Base-by-base conservation (phyloP, 2,888 invertebrate genomes). In the Hyposoter dolosus region DNA sequence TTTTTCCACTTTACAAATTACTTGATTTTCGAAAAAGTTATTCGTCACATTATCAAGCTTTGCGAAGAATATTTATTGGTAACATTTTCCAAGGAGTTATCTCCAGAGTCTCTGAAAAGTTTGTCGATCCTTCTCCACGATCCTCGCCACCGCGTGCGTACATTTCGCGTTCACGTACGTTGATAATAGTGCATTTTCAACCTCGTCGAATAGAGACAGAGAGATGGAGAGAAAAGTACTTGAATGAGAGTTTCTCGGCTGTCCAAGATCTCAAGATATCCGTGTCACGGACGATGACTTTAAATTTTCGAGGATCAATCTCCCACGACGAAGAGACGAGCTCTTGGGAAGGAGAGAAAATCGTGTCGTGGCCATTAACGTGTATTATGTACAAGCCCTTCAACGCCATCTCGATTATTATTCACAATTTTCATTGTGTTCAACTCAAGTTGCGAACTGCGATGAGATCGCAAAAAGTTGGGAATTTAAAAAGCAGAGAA, bases 241-340 rank as follows among this genome's bases (percentile, higher is more conserved):
- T 12, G 43, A 35, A 47, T 53, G 65, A 65, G 65, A 65, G 23
- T 28, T 53, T 66, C 65, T 66, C 69, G 60, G 17, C 40, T 32
- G n/a, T 80, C 47, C 19, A 28, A 74, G 60, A 69, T 45, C 68
- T 43, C 56, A 63, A 82, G 65, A 83, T 83, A 84, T 87, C 78
- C 86, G 80, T 88, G 88, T 88, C 86, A 88, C 72, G 87, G 87
- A 85, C 82, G 81, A 85, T 80, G 79, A 76, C 71, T 85, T 82
- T 84, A 84, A 88, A 88, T 88, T 88, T 90, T 88, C 84, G 85
- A 83, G 71, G 72, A 82, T 82, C 82, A 79, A 89, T 86, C 87
- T 89, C 87, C 90, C 86, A 88, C 88, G 83, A 85, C 80, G 77
- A 83, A 75, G 72, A 56, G 65, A 68, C 43, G 32, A 56, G 28